Evolutionary conservation across 2,888 invertebrate genomes (phyloP), one percentile per base, ranked within the genome.

Genomic region (Oxytorus armatus): DNA sequence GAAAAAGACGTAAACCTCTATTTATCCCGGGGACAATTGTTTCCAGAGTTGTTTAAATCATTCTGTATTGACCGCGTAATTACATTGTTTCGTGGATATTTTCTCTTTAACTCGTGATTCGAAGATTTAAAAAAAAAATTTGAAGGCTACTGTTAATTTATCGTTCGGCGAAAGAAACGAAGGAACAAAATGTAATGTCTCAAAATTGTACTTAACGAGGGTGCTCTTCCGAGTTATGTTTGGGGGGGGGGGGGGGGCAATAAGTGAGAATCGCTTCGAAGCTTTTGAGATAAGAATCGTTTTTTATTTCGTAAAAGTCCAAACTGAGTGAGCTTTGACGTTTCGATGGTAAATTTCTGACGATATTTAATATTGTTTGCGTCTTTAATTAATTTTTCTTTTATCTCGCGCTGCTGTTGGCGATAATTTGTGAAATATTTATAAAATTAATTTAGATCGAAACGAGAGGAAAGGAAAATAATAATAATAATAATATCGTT

Each of bases 181-280:
- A 11, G 8, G 44, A 61, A 14, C 42, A 42, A n/a, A 42, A 4
- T 11, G 18, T 39, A 59, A 53, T 57, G 53, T 70, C 63, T 53
- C 21, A 39, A 80, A 80, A 77, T 77, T 73, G 73, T 80, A 80
- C 80, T 80, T 77, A 80, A 80, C 21, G 44, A 23, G 39, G 18
- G 16, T n/a, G n/a, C 14, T 21, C 8, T 16, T 33, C n/a, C 18
- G 36, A 10, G 36, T 59, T 11, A 10, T 59, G 33, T 59, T 10
- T 59, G n/a, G 1, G n/a, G 11, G 4, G 25, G 29, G 14, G 29
- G 36, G 4, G 18, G 44, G 44, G 0, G 8, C 16, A 36, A 16
- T 59, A 8, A 36, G 5, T 29, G 29, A 29, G 29, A 29, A 29
- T n/a, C n/a, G n/a, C n/a, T n/a, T n/a, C n/a, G 3, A 29, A 29